Conservation (phyloP, 2,888 invertebrate genomes). For the Ormyrus rosae region DNA sequence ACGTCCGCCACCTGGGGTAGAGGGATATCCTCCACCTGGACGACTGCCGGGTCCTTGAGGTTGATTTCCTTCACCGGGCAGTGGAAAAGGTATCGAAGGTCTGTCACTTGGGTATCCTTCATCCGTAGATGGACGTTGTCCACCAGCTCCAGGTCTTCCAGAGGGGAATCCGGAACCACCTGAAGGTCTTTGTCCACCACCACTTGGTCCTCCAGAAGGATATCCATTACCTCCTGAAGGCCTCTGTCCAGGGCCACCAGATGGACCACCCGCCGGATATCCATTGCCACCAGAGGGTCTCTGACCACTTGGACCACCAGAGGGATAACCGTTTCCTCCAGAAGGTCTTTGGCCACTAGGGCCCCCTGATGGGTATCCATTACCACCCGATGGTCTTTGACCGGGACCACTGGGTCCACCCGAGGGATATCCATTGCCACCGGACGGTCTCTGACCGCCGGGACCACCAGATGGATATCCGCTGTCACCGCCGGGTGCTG, state of each 20-base stretch:
- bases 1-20: conserved; percentile 37
- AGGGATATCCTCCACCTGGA: conserved; percentile 55
- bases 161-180: conserved; percentile 61
- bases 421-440: conserved; percentile 60
- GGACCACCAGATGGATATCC: conserved; percentile 64
- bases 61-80: conserved; percentile 55
- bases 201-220: conserved; percentile 55
- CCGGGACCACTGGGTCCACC: conserved; percentile 57
- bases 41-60: conserved; percentile 60
- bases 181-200: conserved; percentile 56
- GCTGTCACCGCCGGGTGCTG: conserved; percentile 55
- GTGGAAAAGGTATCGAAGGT: conserved; percentile 62
- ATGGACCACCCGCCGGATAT: conserved; percentile 60
- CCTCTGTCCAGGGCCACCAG: conserved; percentile 53
- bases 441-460: conserved; percentile 51
- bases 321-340: conserved; percentile 50
- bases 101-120: conserved; percentile 62
- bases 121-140: conserved; percentile 50
- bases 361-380: conserved; percentile 58
- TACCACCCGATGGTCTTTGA: conserved; percentile 53
- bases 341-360: conserved; percentile 43
- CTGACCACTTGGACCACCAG: conserved; percentile 48
- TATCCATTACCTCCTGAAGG: conserved; percentile 47
- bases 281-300: conserved; percentile 58
- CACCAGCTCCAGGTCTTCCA: conserved; percentile 56